phyloP scores from a whole-genome alignment of 1,140 invertebrate genomes.

The Gryon sp. region DNA sequence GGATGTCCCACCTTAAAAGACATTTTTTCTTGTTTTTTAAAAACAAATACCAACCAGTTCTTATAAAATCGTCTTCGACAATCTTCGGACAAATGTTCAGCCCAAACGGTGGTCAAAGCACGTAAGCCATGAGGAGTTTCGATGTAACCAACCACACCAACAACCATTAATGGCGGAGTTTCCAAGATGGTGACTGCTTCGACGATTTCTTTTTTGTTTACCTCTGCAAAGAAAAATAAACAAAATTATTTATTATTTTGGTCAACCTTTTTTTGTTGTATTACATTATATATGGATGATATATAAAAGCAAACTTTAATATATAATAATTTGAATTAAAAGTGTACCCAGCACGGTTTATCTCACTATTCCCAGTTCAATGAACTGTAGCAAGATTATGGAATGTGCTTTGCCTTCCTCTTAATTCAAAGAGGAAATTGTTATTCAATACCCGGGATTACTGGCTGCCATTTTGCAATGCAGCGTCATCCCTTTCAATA shows the following conservation, averaged over 20 bases:
- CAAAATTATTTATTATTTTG: too few species aligned
- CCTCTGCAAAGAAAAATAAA: conserved; percentile 83
- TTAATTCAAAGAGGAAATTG: conserved; percentile 72
- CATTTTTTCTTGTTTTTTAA: conserved; percentile 5
- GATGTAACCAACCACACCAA: conserved; percentile 99
- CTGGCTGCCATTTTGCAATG: conserved; percentile 67
- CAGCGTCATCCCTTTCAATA: conserved; percentile 74
- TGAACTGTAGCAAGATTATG: conserved; percentile 80
- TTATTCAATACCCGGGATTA: conserved; percentile 69
- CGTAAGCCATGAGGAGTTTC: conserved; percentile 98
- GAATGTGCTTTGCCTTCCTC: conserved; percentile 71
- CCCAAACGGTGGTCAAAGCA: conserved; percentile 97
- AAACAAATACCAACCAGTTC: conserved; percentile 91
- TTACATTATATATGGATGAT: conserved; percentile 77
- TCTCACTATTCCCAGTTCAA: conserved; percentile 83
- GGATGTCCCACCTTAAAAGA: too few species aligned
- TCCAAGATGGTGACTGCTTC: conserved; percentile 99
- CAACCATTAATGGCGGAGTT: conserved; percentile 98
- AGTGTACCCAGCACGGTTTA: conserved; percentile 86
- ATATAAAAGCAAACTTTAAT: too few species aligned
- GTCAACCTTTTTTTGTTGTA: too few species aligned
- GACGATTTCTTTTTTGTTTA: conserved; percentile 99
- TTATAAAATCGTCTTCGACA: conserved; percentile 99
- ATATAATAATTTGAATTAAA: conserved; percentile 21
- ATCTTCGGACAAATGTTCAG: conserved; percentile 99